Evolutionary conservation across 2,113 vertebrate genomes (phyloP).

Genomic region (Crotalus tigris): DNA sequence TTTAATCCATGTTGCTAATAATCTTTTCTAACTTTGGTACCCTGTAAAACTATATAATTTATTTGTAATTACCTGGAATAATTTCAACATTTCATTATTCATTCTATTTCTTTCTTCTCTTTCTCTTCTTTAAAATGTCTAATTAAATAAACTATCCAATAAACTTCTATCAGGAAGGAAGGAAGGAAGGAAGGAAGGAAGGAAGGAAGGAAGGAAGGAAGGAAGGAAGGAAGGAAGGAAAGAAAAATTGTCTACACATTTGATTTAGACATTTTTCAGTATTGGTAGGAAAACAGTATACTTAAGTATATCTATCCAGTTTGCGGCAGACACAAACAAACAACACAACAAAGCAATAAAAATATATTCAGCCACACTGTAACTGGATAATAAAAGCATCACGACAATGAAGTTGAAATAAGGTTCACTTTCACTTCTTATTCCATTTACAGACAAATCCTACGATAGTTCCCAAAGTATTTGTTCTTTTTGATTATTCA

Average conservation of each 20-base stretch:
- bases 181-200: not conserved
- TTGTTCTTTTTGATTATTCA: conserved; percentile 29
- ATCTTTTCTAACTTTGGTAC: not conserved
- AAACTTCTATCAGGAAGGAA: not conserved
- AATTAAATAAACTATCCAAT: not conserved
- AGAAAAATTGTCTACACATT: not conserved
- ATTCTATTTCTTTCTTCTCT: not conserved
- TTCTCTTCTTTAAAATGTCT: not conserved
- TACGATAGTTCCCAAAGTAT: not conserved
- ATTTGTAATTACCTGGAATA: not conserved
- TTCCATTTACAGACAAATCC: not conserved
- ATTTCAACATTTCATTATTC: not conserved
- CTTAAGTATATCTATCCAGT: not conserved
- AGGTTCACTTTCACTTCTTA: not conserved
- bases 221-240: no score
- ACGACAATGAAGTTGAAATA: not conserved
- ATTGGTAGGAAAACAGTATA: not conserved
- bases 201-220: no score
- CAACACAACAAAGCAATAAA: not conserved
- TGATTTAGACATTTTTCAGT: not conserved
- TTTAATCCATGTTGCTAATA: not conserved
- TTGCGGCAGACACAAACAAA: not conserved
- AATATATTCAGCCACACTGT: not conserved
- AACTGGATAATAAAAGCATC: not conserved
- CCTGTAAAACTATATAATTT: not conserved